Evolutionary conservation across 2,113 vertebrate genomes (phyloP).

Genomic region (Callionymus lyra): DNA sequence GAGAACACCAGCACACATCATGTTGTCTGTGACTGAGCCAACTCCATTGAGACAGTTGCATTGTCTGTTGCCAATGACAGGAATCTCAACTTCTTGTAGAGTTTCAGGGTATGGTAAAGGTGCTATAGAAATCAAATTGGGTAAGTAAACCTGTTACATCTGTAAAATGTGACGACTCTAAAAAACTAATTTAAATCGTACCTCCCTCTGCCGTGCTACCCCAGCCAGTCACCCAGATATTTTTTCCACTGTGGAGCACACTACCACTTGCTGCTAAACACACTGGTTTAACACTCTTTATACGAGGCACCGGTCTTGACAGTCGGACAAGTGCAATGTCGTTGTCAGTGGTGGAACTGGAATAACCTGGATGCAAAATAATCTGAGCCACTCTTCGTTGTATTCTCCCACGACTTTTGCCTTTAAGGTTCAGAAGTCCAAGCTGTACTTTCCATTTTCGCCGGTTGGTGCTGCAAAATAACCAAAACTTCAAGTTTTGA

Average conservation of each 20-base stretch:
- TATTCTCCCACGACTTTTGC: background rate
- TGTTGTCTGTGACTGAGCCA: too few relatives aligned
- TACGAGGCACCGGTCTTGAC: conserved; percentile 28
- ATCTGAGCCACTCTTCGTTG: conserved; percentile 1
- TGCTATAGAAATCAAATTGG: background rate
- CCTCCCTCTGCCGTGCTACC: conserved; percentile 55
- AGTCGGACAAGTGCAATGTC: conserved; percentile 63
- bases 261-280: conserved; percentile 56
- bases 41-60: too few relatives aligned
- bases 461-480: background rate
- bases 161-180: background rate
- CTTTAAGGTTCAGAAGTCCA: conserved; percentile 10
- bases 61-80: too few relatives aligned
- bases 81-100: conserved; percentile 1
- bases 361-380: conserved; percentile 39
- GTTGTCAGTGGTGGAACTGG: conserved; percentile 27
- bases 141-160: too few relatives aligned
- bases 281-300: conserved; percentile 51
- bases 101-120: background rate
- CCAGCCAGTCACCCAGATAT: conserved; percentile 70
- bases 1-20: too few relatives aligned
- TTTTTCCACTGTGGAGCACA: conserved; percentile 46
- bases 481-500: background rate
- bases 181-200: conserved; percentile 11
- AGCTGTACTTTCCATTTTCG: conserved; percentile 2